Evolutionary conservation across 2,888 invertebrate species (phyloP).

Genomic region (Eupithecia insigniata): DNA sequence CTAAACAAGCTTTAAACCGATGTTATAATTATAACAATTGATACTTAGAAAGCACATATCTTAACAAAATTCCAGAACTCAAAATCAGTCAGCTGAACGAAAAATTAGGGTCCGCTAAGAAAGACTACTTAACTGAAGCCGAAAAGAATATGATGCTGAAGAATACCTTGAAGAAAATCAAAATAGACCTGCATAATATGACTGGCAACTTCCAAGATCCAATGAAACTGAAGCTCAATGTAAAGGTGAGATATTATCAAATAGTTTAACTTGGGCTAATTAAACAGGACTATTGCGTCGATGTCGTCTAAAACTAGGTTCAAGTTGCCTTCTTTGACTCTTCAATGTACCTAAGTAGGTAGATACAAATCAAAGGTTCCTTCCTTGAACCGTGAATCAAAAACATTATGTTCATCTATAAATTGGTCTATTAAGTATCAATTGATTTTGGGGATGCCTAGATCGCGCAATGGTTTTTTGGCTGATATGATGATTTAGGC

Average conservation of each 20-base stretch:
- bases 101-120: constrained; percentile 89
- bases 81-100: constrained; percentile 90
- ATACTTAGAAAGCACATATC: neutral
- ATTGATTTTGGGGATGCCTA: no score
- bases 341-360: no score
- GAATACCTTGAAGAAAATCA: constrained; percentile 88
- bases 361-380: no score
- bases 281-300: no score
- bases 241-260: constrained; percentile 78
- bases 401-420: no score
- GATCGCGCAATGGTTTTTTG: no score
- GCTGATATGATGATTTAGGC: no score
- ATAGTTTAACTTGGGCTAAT: no score
- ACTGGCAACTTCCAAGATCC: constrained; percentile 92
- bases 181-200: constrained; percentile 91
- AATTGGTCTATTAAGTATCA: no score
- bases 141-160: constrained; percentile 85
- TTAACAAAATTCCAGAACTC: constrained; percentile 85
- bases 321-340: no score
- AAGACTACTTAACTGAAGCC: constrained; percentile 88
- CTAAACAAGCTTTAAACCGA: neutral
- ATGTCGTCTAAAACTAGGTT: no score
- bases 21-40: neutral
- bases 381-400: no score
- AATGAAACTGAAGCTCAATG: constrained; percentile 82